Base-by-base conservation (phyloP, 35 echinoderm and acorn worm species). In the Holothuria glaberrima region DNA sequence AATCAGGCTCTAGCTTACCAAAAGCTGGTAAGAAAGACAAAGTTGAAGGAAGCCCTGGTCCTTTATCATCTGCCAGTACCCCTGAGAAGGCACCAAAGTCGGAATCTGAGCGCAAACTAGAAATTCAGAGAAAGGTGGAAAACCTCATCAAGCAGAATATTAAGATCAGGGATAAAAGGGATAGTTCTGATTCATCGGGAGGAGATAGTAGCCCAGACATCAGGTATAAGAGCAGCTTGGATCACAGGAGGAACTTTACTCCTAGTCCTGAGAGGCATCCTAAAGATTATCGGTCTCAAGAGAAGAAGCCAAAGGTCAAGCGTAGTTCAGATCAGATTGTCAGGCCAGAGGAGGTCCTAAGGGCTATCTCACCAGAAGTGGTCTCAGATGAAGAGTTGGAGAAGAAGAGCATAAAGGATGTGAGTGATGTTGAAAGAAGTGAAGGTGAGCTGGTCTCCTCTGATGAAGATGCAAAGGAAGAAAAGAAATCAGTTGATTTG, bases 401-500 rank as follows among this genome's bases (percentile, higher is more conserved):
- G 17, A 86, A 80, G 14, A 46, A 58, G 46, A 77, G 68, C 71
- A 32, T 86, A 30, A 82, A 86, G 19, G 26, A 82, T 48, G 86
- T 38, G 50, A 91, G 85, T 76, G 85, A 60, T 88, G 86, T 48
- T 9, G 93, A 94, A 22, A 20, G 61, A 18, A 80, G 44, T 13
- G 67, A 69, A 27, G 83, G 50, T 44, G 56, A 65, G 64, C 16
- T 83, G 52, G 70, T 65, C 16, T 71, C 81, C 18, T 65, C 45
- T 16, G 67, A 71, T 34, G 90, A 72, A 46, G 78, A 62, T 24
- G 68, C 20, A 3, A 80, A 92, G 41, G 76, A 81, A 36, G 71
- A 32, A 38, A 84, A 90, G 66, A 58, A 57, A 62, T 90, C 88
- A n/a, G 89, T 71, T 24, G 91, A 85, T n/a, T 89, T 95, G 58